Evolutionary conservation across 2,113 vertebrate species (phyloP), one percentile per base, ranked within the genome.

Genomic region (Cryptomyrus ogoouensis): DNA sequence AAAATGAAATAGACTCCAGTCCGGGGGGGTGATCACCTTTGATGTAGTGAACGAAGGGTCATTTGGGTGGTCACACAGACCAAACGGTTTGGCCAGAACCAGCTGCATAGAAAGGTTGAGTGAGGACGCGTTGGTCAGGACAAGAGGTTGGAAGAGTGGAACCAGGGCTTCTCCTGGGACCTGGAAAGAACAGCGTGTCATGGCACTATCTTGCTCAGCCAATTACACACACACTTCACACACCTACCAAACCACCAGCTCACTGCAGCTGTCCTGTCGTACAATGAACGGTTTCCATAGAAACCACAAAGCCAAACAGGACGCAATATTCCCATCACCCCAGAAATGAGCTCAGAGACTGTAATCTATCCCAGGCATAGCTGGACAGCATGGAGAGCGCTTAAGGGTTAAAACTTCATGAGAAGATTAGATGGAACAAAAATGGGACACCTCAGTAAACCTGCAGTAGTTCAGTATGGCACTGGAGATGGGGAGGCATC

Each of bases 121-220:
- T 19, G 91, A 93, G 0, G 97, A 97, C 39, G 96, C 31, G 21
- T 98, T 99, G 91, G 93, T 96, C 88, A 99, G 84, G 62, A 92
- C 2, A 56, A 98, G 93, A 39, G 95, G 95, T 90, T 97, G 35
- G 91, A 95, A 96, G 0, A 95, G 91, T 0, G 95, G 92, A 12
- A 89, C 89, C 2, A 98, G 93, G 56, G 83, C 17, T 74, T 93
- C 87, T 5, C 91, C 91, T 90, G 93, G 47, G 94, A 94, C 91
- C 94, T 95, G 96, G 96, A 90, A 3, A 89, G 49, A 83, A 17
- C 52, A 66, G 53, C 39, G 46, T 10, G 31, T 42, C 1, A 58
- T 15, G 74, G n/a, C 47, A 19, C 39, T 21, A 49, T 13, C 35
- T 44, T 39, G 19, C 15, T 62, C 24, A 31, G 62, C 42, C 39